Base-by-base conservation (phyloP, 2,113 vertebrate species). In the Scortum barcoo region DNA sequence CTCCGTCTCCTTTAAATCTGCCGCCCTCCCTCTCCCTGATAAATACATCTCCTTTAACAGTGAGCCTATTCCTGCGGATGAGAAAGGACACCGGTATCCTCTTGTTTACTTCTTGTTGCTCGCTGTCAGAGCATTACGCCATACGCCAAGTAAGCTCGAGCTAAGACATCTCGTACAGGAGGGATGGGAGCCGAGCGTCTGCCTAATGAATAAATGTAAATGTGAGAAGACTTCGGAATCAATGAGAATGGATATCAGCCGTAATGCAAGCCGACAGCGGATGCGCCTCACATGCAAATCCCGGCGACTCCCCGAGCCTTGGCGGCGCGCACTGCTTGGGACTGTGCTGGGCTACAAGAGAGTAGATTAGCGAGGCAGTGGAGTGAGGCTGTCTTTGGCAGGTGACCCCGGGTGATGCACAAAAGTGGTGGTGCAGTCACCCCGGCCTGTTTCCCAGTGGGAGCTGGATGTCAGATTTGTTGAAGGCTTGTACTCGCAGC, bases 201-300 rank as follows among this genome's bases (percentile, higher is more conserved):
- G 70, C 73, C 78, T 85, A 85, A 91, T 88, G 86, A 91, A 92
- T 91, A 88, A 83, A 92, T 89, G 85, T 84, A 93, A 92, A 91
- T 91, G 87, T 77, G 71, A 72, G 74, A 80, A 78, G 80, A 87
- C 48, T 74, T 82, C 76, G 26, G 74, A 86, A 90, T 89, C 90
- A 84, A 85, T 89, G 87, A 90, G 81, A 89, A 92, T 72, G 71
- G 79, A 89, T 85, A 86, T 83, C 67, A 81, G 78, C 67, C 2
- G 76, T 90, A 91, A 93, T 87, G 87, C 62, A 42, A 85, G 67
- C n/a, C 19, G 85, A 86, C 91, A 85, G 84, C 12, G 30, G 66
- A 81, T 71, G 83, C 42, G 67, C 72, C 81, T 83, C 68, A 81
- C 66, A 89, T 93, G 87, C 85, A 90, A 89, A 93, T 89, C 54